Base-by-base conservation (phyloP, 2,888 invertebrate species). In the Ceriagrion tenellum region DNA sequence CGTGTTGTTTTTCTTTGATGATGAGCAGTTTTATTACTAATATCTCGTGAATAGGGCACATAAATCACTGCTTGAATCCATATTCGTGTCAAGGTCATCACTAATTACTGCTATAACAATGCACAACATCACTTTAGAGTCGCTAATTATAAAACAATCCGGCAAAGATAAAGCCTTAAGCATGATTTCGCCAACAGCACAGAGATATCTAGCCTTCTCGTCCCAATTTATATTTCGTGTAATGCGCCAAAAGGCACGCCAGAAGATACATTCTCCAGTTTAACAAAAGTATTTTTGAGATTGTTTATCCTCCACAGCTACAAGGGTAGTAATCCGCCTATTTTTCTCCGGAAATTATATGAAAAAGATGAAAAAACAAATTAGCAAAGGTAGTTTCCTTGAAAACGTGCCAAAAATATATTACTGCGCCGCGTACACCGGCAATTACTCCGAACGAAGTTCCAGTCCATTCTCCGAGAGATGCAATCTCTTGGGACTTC, bases 381-480 rank as follows among this genome's bases (percentile, higher is more conserved):
- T 81, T 13, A 81, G 18, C 35, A 16, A 16, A 81, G 81, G 30
- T 81, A 81, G 81, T 35, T 81, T 18, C 35, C 81, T 81, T 81
- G 81, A 81, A 81, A 30, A 81, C 35, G 81, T 35, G 81, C 81
- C 81, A 81, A 81, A 81, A 81, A 81, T 81, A 35, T 35, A 81
- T 35, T 81, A 81, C 81, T 26, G 35, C 35, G 35, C 81, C 35
- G 35, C 30, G 81, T 81, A 81, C 35, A 35, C 35, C 16, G 35
- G 81, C 81, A 81, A 81, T 81, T 81, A 81, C 81, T 81, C 35
- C 35, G 13, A 35, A 35, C 81, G 81, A 81, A 35, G 81, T 35
- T 81, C 35, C 81, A 30, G 13, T 81, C 30, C 30, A 35, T 81
- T 81, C 35, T 35, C 81, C 81, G 12, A 18, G 81, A 81, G 81